phyloP scores from a whole-genome alignment of 1,140 invertebrate species.

The Drosophila arawakana region DNA sequence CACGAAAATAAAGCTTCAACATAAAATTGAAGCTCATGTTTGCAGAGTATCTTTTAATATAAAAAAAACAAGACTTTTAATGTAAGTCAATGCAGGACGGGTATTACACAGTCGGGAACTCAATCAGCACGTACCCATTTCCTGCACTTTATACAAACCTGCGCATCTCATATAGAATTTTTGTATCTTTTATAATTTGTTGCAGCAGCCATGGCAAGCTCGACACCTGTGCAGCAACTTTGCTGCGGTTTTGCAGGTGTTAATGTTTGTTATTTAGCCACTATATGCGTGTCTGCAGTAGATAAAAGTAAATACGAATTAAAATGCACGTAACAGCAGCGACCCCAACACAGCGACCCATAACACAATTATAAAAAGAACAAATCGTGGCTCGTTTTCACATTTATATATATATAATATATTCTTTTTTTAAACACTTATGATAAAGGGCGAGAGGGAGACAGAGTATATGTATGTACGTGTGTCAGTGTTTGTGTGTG shows the following conservation, averaged over 20 bases:
- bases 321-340: constrained; percentile 11
- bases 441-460: constrained; percentile 32
- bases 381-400: constrained; percentile 58
- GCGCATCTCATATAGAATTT: constrained; percentile 32
- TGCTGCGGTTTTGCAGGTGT: constrained; percentile 71
- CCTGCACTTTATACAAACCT: constrained; percentile 31
- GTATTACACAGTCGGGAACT: no score
- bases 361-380: constrained; percentile 13
- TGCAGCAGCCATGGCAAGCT: constrained; percentile 24
- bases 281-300: constrained; percentile 47
- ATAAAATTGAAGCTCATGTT: no score
- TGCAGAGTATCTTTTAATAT: no score
- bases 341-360: background rate
- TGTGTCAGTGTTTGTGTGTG: constrained; percentile 16
- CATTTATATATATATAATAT: constrained; percentile 65
- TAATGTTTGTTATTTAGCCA: constrained; percentile 67
- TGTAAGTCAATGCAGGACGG: no score
- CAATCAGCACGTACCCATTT: no score
- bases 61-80: no score
- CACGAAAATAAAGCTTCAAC: no score
- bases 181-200: constrained; percentile 54
- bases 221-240: constrained; percentile 59
- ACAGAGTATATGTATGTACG: constrained; percentile 16
- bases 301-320: constrained; percentile 54
- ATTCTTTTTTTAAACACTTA: constrained; percentile 68